A percentile compares a stretch with the other conserved stretches of the same genome.
phyloP scores from a whole-genome alignment of 1,140 invertebrate genomes.

The Drosophila neocordata region DNA sequence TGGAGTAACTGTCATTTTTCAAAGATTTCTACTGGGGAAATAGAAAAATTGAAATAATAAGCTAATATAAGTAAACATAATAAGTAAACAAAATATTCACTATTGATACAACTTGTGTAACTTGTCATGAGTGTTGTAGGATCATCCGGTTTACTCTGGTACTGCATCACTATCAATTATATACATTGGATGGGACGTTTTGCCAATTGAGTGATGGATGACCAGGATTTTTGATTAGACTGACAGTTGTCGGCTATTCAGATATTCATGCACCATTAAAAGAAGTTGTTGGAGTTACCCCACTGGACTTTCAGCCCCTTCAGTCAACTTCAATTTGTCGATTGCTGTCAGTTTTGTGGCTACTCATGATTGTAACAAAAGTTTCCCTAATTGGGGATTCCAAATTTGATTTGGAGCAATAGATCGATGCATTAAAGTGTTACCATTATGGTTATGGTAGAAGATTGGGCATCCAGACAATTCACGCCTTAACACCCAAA shows the following conservation, averaged over 20 bases:
- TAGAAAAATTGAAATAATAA: no score
- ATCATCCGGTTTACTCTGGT: neutral
- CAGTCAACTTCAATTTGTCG: constrained; percentile 67
- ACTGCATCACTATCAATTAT: constrained; percentile 47
- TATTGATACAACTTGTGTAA: no score
- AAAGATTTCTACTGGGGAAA: no score
- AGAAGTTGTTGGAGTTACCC: constrained; percentile 27
- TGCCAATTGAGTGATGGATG: constrained; percentile 76
- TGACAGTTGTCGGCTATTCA: constrained; percentile 60
- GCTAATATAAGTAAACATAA: no score
- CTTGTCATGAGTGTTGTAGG: neutral
- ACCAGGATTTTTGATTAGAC: constrained; percentile 52
- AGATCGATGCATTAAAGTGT: constrained; percentile 58
- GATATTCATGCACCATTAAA: constrained; percentile 73
- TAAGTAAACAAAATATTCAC: no score
- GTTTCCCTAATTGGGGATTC: neutral
- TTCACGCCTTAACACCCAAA: constrained; percentile 46
- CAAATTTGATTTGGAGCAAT: constrained; percentile 49
- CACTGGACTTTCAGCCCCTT: neutral
- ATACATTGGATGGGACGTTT: constrained; percentile 36
- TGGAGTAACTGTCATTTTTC: no score
- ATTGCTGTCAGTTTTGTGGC: constrained; percentile 54
- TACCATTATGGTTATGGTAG: constrained; percentile 40
- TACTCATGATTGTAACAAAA: constrained; percentile 44
- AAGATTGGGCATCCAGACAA: constrained; percentile 8